Evolutionary conservation across 1,140 invertebrate genomes (phyloP), one percentile per base, ranked within the genome.

Genomic region (Cydia fagiglandana): DNA sequence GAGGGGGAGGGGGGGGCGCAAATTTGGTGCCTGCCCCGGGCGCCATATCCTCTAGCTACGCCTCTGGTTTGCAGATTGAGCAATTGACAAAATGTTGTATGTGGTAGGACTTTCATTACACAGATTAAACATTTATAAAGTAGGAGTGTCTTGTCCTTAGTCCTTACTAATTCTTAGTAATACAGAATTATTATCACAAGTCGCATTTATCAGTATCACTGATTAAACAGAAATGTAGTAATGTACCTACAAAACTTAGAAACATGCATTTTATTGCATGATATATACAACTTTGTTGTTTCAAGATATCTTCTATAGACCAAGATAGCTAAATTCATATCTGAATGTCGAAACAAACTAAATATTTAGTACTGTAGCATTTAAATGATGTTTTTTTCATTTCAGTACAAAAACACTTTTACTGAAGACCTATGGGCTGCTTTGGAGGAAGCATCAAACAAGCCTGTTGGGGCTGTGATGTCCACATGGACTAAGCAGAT

Each of bases 401-500:
- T 30, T 76, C 75, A 93, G 91, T 93, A 91, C 77, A 91, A 91
- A 85, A 93, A 99, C 88, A 98, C 99, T 4, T 96, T 96, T 81
- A 99, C 99, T 9, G 97, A 98, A 88, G 98, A 99, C 90, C 93
- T 99, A 66, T 99, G 99, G 99, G 94, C 94, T 2, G 96, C 97
- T 0, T 93, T 99, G 68, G 97, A 96, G 84, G 96, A 97, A 85
- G 96, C 97, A 0, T 98, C 97, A 79, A 96, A 96, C 0, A 98
- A 99, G 90, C 97, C 98, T n/a, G 96, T 99, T 0, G 95, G 94
- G 5, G 94, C 95, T 45, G 96, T 99, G 0, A 99, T 99, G 99
- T 96, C 96, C 1, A 97, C 96, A 13, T 99, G 98, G 98, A 99
- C 97, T 0, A 95, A 95, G 83, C 97, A 99, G 89, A 98, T 97